Percentiles rank a stretch among this genome's conserved stretches.
These are phyloP conservation scores for Raja brachyura DNA, from an alignment of 2,113 vertebrate genomes.

Conservation along the genomic window DNA sequence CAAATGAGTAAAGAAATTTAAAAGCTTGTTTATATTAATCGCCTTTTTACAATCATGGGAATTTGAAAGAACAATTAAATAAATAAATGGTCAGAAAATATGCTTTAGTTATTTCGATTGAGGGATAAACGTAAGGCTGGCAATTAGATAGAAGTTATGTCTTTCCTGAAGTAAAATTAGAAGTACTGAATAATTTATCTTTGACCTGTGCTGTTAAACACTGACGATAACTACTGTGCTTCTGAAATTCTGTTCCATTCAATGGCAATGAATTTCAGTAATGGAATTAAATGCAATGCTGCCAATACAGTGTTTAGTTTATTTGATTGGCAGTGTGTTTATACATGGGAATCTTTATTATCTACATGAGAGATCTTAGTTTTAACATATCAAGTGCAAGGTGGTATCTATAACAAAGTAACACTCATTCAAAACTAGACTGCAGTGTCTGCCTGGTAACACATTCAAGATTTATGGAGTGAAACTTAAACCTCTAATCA, in stretches of 20 bases:
- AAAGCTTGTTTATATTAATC: background rate
- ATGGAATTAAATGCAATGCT: no score
- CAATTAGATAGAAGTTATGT: background rate
- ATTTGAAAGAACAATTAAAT: background rate
- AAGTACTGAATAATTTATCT: no score
- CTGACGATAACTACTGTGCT: no score
- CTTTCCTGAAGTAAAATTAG: background rate
- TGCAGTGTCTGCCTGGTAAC: background rate
- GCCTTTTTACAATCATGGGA: background rate
- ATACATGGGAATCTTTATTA: background rate
- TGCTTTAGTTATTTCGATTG: background rate
- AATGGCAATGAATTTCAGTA: no score
- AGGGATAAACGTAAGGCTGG: background rate
- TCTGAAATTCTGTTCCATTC: no score
- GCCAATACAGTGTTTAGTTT: no score
- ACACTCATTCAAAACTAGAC: background rate
- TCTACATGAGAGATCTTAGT: background rate
- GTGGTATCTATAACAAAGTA: background rate
- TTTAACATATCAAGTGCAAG: background rate
- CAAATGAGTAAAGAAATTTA: background rate
- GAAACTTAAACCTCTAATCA: background rate
- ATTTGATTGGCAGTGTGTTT: no score
- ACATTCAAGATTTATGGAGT: background rate
- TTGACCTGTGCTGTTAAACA: no score
- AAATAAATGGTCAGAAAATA: background rate